These are phyloP conservation scores for Iselma pallidipennis DNA, from an alignment of 2,888 invertebrate species.

Conservation along the genomic window DNA sequence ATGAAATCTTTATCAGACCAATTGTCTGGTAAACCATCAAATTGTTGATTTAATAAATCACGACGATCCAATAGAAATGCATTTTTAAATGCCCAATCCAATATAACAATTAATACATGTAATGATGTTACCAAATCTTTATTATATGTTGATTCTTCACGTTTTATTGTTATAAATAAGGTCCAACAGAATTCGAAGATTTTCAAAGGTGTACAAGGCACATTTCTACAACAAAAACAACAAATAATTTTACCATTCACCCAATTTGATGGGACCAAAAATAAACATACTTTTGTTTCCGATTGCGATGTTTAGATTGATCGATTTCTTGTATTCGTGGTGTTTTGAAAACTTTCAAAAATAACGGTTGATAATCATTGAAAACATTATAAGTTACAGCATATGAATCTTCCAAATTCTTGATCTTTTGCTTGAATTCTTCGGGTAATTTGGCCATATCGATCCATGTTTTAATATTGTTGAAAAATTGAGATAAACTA, in stretches of 20 bases:
- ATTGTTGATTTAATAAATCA: constrained; percentile 84
- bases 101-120: constrained; percentile 86
- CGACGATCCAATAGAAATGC: constrained; percentile 77
- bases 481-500: constrained; percentile 92
- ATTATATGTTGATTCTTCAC: constrained; percentile 81
- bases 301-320: constrained; percentile 59
- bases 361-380: constrained; percentile 88
- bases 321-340: constrained; percentile 60
- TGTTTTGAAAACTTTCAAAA: constrained; percentile 81
- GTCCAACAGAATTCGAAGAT: constrained; percentile 95
- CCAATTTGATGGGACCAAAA: constrained; percentile 1
- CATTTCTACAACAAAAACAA: constrained; percentile 59
- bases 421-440: constrained; percentile 81
- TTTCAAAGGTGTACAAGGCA: constrained; percentile 79
- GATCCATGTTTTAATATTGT: constrained; percentile 93
- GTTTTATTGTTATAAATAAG: constrained; percentile 86
- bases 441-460: constrained; percentile 89
- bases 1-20: constrained; percentile 64
- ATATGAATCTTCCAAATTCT: constrained; percentile 86
- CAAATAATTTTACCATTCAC: constrained; percentile 6
- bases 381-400: constrained; percentile 93
- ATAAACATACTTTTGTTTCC: constrained; percentile 62
- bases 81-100: constrained; percentile 90
- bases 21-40: constrained; percentile 77
- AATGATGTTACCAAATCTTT: constrained; percentile 95